Evolutionary conservation across 2,797 vertebrate species (phyloP).

Genomic region (Novumbra hubbsi): DNA sequence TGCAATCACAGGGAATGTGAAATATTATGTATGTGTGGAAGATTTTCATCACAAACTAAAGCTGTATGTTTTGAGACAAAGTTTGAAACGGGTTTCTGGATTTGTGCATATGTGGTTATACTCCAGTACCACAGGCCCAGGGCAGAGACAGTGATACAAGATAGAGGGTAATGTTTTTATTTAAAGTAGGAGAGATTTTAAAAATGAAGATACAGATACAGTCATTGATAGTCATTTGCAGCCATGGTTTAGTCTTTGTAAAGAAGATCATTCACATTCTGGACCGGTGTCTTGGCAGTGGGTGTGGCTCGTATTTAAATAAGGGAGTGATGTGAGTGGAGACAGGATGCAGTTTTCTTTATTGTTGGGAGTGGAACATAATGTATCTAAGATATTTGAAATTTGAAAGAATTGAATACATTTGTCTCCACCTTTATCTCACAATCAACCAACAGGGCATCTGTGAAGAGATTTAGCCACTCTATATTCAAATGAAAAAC

Average conservation of each 20-base stretch:
- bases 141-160: no score
- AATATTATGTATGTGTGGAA: no score
- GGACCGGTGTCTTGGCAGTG: background rate
- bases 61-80: no score
- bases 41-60: no score
- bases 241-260: background rate
- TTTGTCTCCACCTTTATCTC: slow-evolving; percentile 6
- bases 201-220: background rate
- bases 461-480: slow-evolving; percentile 26
- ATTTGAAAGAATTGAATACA: background rate
- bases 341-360: background rate
- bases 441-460: slow-evolving; percentile 11
- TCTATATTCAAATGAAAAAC: slow-evolving; percentile 52
- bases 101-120: no score
- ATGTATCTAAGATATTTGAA: background rate
- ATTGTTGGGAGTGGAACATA: background rate
- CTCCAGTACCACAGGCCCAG: no score
- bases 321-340: background rate
- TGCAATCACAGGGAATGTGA: no score
- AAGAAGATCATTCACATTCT: background rate
- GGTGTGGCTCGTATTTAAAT: background rate
- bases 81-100: no score
- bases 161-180: no score
- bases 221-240: background rate
- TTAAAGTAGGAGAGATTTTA: no score